A percentile compares a stretch with the other conserved stretches of the same genome.
phyloP scores from a whole-genome alignment of 2,888 invertebrate genomes.

The Empis livida region DNA sequence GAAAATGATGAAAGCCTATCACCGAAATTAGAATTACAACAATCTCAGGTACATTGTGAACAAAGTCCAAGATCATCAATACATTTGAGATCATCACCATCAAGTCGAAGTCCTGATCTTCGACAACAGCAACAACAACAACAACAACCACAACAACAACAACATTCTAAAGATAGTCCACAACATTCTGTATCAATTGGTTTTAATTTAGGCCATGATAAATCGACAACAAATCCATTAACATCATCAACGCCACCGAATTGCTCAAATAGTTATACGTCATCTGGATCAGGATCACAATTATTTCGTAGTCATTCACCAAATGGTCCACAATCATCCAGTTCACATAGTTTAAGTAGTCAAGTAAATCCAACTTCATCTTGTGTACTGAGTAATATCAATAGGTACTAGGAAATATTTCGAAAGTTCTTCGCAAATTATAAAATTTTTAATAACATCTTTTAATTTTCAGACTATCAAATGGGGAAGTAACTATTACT shows the following conservation, averaged over 20 bases:
- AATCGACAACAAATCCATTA: not conserved
- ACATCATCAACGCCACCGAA: slow-evolving; percentile 6
- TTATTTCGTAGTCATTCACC: slow-evolving; percentile 23
- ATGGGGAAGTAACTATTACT: slow-evolving; percentile 73
- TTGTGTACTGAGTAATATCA: slow-evolving; percentile 50
- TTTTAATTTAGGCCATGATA: slow-evolving; percentile 5
- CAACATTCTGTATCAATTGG: slow-evolving; percentile 4
- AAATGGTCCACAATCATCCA: slow-evolving; percentile 23
- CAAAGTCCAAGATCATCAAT: not conserved
- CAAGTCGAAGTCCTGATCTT: slow-evolving; percentile 7
- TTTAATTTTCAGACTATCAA: slow-evolving; percentile 46
- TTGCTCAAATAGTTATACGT: slow-evolving; percentile 13
- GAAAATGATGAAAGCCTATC: slow-evolving; percentile 14
- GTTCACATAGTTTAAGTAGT: slow-evolving; percentile 22
- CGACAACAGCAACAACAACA: slow-evolving; percentile 11
- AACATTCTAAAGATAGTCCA: slow-evolving; percentile 1
- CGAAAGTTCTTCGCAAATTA: not conserved
- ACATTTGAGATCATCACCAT: slow-evolving; percentile 1
- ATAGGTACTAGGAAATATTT: slow-evolving; percentile 38
- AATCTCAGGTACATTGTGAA: not conserved
- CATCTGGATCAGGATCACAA: slow-evolving; percentile 17
- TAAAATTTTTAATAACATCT: slow-evolving; percentile 9
- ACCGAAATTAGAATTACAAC: slow-evolving; percentile 9
- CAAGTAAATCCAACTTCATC: slow-evolving; percentile 13
- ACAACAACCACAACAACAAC: slow-evolving; percentile 10